These are phyloP conservation scores for Hoplias malabaricus DNA, from an alignment of 2,113 vertebrate species.

Conservation along the genomic window DNA sequence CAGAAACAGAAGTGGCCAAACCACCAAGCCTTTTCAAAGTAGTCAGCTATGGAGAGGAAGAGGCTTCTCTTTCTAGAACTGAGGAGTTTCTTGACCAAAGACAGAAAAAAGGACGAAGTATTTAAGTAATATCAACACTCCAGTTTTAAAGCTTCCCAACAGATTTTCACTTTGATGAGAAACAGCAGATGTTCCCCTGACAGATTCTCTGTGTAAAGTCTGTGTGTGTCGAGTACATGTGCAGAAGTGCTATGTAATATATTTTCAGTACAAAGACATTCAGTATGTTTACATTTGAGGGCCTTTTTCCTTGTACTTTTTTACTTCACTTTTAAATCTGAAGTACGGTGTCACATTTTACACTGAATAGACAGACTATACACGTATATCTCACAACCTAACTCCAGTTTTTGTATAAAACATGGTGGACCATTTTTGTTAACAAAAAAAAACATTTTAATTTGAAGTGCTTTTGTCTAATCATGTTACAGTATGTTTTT, in stretches of 20 bases:
- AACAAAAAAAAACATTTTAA: slow-evolving; percentile 20
- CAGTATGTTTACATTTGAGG: slow-evolving; percentile 54
- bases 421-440: slow-evolving; percentile 39
- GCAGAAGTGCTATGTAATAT: slow-evolving; percentile 29
- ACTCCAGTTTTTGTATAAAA: slow-evolving; percentile 36
- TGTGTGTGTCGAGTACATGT: slow-evolving; percentile 18
- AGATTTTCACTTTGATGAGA: not conserved
- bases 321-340: slow-evolving; percentile 35
- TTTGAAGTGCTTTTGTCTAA: slow-evolving; percentile 26
- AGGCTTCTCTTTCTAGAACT: not conserved
- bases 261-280: slow-evolving; percentile 50
- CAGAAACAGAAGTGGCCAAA: not conserved
- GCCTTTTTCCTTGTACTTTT: slow-evolving; percentile 47
- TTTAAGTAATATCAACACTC: not conserved
- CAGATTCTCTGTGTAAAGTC: not conserved
- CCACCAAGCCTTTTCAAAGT: not conserved
- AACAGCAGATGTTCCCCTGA: not conserved
- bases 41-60: not conserved
- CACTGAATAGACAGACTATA: slow-evolving; percentile 15
- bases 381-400: slow-evolving; percentile 12
- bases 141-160: not conserved
- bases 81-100: slow-evolving; percentile 24
- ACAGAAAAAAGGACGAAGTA: slow-evolving; percentile 5
- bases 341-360: slow-evolving; percentile 46
- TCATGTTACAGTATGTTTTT: slow-evolving; percentile 5